A percentile compares a stretch with the other conserved stretches of the same genome.
phyloP scores from a whole-genome alignment of 2,797 vertebrate genomes.

The Natrix natrix region DNA sequence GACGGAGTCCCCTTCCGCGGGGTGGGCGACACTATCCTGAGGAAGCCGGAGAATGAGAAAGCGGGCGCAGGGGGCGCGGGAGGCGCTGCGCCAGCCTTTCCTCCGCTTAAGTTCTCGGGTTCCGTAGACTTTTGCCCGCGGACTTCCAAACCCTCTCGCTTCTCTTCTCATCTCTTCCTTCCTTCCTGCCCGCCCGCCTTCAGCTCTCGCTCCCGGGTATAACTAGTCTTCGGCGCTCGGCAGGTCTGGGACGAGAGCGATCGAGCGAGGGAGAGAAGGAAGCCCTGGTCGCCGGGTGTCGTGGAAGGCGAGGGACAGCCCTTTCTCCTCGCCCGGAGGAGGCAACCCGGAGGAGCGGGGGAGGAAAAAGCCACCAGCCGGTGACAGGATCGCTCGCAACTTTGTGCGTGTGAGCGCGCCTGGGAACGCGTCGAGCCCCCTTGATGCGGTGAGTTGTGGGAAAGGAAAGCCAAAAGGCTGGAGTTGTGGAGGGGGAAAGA shows the following conservation, averaged over 20 bases:
- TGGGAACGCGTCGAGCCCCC: neutral
- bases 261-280: neutral
- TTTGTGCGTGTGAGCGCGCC: neutral
- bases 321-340: neutral
- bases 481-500: neutral
- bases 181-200: neutral
- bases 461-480: neutral
- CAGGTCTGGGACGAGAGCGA: neutral
- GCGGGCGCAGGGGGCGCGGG: neutral
- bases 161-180: neutral
- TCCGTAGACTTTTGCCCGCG: slow-evolving; percentile 6
- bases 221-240: neutral
- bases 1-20: neutral
- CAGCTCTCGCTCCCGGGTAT: neutral
- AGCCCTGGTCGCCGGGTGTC: neutral
- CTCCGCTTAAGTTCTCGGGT: neutral
- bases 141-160: neutral
- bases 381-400: neutral
- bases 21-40: neutral
- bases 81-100: neutral
- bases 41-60: neutral
- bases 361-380: neutral
- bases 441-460: slow-evolving; percentile 10
- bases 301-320: neutral
- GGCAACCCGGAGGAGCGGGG: too few species aligned